Percentiles rank a stretch among this genome's conserved stretches.
Evolutionary conservation across 2,113 vertebrate genomes (phyloP).

Genomic region (Prinia subflava): DNA sequence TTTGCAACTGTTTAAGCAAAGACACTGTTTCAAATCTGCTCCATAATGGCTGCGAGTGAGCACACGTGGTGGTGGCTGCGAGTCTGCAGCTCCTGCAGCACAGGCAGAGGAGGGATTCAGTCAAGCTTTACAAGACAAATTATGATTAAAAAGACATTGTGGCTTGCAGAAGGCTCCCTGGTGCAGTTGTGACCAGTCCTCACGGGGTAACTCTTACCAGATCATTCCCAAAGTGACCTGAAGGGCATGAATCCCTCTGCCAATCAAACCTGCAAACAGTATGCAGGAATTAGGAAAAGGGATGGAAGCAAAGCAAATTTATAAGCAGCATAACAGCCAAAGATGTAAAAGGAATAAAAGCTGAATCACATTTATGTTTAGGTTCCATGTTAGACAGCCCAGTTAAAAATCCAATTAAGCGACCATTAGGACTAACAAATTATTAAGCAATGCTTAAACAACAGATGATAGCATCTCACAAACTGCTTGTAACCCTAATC

Average conservation of each 20-base stretch:
- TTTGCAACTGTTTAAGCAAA: not conserved
- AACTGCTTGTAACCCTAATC: not conserved
- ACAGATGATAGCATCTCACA: not conserved
- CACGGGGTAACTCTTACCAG: not conserved
- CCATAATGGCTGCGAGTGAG: not conserved
- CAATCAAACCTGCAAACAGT: not conserved
- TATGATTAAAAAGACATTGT: not conserved
- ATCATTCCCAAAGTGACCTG: not conserved
- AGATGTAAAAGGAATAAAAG: not conserved
- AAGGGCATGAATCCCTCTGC: not conserved
- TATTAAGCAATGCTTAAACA: not conserved
- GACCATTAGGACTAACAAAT: not conserved
- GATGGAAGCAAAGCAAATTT: not conserved
- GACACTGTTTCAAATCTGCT: not conserved
- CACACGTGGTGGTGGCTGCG: fast-evolving
- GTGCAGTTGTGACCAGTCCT: not conserved
- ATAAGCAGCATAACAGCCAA: not conserved
- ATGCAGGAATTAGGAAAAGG: not conserved
- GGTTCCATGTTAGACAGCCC: not conserved
- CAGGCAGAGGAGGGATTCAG: not conserved
- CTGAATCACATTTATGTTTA: not conserved
- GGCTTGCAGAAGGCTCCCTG: not conserved
- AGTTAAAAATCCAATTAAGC: not conserved
- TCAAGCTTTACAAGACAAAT: not conserved
- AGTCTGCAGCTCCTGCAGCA: not conserved